Percentiles rank a stretch among this genome's conserved stretches.
Conservation (phyloP, 2,113 vertebrate species). For the Pampusana beccarii region DNA sequence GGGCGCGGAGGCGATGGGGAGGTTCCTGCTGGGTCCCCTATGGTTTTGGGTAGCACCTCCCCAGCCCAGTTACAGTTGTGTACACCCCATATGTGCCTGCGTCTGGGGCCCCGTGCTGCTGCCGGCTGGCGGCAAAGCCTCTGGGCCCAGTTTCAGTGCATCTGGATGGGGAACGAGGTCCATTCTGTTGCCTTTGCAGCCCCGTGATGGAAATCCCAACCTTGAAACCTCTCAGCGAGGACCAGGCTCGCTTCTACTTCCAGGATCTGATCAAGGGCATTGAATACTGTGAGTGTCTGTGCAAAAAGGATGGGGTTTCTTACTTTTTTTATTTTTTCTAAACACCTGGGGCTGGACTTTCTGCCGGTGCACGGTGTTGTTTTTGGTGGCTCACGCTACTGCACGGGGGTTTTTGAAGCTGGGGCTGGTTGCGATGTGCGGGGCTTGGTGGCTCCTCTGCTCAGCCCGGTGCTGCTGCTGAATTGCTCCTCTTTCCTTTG, state of each 20-base stretch:
- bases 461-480: background rate
- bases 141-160: background rate
- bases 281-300: conserved; percentile 87
- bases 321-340: background rate
- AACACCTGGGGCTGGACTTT: background rate
- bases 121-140: background rate
- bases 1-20: background rate
- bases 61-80: background rate
- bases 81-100: background rate
- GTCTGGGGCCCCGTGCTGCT: background rate
- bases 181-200: conserved; percentile 50
- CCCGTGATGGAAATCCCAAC: conserved; percentile 97
- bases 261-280: conserved; percentile 97
- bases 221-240: conserved; percentile 90
- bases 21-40: background rate
- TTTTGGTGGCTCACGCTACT: background rate
- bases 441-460: accelerated
- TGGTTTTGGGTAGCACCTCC: background rate
- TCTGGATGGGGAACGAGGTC: background rate
- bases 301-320: background rate
- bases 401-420: background rate
- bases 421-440: accelerated
- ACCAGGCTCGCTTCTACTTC: conserved; percentile 96
- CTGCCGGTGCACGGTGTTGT: accelerated
- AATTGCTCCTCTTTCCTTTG: background rate